A percentile compares a stretch with the other conserved stretches of the same genome.
These are phyloP conservation scores for Phocoena phocoena DNA, from an alignment of 2,113 vertebrate species.

Conservation along the genomic window DNA sequence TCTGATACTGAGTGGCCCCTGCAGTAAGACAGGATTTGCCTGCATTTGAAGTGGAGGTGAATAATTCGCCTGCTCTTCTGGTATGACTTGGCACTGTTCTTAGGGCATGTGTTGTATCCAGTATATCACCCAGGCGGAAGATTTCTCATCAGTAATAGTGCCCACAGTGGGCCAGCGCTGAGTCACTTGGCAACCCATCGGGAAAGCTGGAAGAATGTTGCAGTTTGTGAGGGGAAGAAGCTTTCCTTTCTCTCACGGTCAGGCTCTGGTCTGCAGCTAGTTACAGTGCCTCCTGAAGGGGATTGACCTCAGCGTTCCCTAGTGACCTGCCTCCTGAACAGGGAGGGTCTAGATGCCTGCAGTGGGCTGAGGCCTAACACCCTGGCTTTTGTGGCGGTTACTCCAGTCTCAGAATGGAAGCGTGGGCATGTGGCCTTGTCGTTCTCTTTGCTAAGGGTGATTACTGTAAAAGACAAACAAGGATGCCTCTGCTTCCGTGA, in stretches of 20 bases:
- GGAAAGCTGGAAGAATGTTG: constrained; percentile 64
- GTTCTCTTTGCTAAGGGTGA: constrained; percentile 57
- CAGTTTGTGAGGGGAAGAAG: background rate
- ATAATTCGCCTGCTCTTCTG: constrained; percentile 61
- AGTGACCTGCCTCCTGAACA: background rate
- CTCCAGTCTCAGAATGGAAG: constrained; percentile 56
- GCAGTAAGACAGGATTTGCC: constrained; percentile 53
- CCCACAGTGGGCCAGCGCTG: constrained; percentile 55
- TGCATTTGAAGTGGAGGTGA: constrained; percentile 60
- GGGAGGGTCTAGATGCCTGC: background rate
- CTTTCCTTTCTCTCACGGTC: constrained; percentile 44
- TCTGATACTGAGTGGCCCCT: constrained; percentile 33
- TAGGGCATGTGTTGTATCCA: constrained; percentile 2
- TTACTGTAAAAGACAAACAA: constrained; percentile 62
- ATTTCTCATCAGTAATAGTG: constrained; percentile 66
- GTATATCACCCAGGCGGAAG: constrained; percentile 57
- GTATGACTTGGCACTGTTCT: constrained; percentile 64
- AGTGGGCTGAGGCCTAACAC: background rate
- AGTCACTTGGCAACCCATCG: constrained; percentile 66
- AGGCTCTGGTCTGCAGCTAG: constrained; percentile 57
- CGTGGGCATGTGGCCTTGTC: constrained; percentile 53
- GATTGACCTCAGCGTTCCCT: constrained; percentile 19
- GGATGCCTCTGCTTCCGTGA: constrained; percentile 22
- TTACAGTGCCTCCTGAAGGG: background rate
- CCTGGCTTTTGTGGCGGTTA: background rate